phyloP scores from a whole-genome alignment of 2,888 invertebrate genomes.

The Dicyrtomina minuta region DNA sequence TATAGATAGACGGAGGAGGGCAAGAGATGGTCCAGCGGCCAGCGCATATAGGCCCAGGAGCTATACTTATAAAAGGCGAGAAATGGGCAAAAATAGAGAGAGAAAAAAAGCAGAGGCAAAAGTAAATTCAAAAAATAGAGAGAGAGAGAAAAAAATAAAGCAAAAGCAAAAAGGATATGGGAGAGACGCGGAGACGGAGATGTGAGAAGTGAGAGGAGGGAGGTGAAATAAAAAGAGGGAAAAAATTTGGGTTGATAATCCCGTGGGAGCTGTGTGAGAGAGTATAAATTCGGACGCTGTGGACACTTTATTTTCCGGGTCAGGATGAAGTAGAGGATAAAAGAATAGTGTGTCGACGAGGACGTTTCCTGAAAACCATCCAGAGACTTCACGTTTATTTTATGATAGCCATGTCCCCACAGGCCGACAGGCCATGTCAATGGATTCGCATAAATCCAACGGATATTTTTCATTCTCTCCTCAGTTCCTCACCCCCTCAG shows the following conservation, averaged over 20 bases:
- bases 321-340: slow-evolving; percentile 22
- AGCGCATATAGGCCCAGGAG: too few relatives aligned
- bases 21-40: too few relatives aligned
- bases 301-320: slow-evolving; percentile 37
- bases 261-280: slow-evolving; percentile 30
- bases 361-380: slow-evolving; percentile 25
- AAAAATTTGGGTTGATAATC: slow-evolving; percentile 10
- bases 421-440: slow-evolving; percentile 33
- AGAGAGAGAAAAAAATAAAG: slow-evolving; percentile 6
- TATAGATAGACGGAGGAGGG: too few relatives aligned
- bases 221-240: not conserved
- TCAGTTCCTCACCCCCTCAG: slow-evolving; percentile 1
- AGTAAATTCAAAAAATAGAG: not conserved
- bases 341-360: not conserved
- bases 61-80: too few relatives aligned
- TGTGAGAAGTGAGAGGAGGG: not conserved
- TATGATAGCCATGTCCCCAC: slow-evolving; percentile 33
- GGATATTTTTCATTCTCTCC: slow-evolving; percentile 35
- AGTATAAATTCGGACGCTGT: slow-evolving; percentile 34
- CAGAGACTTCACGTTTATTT: slow-evolving; percentile 39
- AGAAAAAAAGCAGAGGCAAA: not conserved
- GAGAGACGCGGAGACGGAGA: too few relatives aligned
- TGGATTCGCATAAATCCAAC: slow-evolving; percentile 35
- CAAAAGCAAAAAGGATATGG: not conserved
- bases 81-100: too few relatives aligned